Evolutionary conservation across 2,113 vertebrate genomes (phyloP).

Genomic region (Centropus unirufus): DNA sequence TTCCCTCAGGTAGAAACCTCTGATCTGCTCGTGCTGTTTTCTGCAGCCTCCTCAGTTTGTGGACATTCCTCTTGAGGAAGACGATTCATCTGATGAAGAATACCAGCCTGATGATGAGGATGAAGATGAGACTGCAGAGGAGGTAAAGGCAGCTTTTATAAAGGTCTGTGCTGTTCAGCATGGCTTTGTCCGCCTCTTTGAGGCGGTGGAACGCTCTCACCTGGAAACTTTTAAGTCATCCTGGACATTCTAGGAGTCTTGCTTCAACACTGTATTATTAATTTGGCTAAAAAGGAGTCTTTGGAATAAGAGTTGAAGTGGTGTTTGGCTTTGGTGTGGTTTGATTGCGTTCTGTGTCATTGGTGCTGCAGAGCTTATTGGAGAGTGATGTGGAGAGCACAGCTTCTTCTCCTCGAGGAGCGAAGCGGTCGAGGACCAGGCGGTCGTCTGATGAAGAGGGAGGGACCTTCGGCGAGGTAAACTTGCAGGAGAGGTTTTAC

Average conservation of each 20-base stretch:
- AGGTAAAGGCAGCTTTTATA: slow-evolving; percentile 72
- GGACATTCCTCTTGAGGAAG: slow-evolving; percentile 94
- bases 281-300: not conserved
- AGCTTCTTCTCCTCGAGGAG: slow-evolving; percentile 83
- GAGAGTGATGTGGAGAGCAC: slow-evolving; percentile 94
- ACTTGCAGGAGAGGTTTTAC: not conserved
- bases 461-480: slow-evolving; percentile 60
- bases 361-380: slow-evolving; percentile 80
- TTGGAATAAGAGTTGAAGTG: not conserved
- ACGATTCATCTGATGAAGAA: slow-evolving; percentile 96
- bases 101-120: slow-evolving; percentile 95
- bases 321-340: not conserved
- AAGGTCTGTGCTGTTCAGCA: not conserved
- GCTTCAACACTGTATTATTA: rapidly evolving
- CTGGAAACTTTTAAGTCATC: rapidly evolving
- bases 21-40: not conserved
- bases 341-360: not conserved
- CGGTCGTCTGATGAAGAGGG: slow-evolving; percentile 78
- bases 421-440: slow-evolving; percentile 50
- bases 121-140: slow-evolving; percentile 92
- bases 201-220: not conserved
- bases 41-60: slow-evolving; percentile 91
- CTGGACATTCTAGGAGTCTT: not conserved
- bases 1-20: not conserved
- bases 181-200: not conserved